phyloP scores from a whole-genome alignment of 1,140 invertebrate species.

The Aphidius gifuensis region DNA sequence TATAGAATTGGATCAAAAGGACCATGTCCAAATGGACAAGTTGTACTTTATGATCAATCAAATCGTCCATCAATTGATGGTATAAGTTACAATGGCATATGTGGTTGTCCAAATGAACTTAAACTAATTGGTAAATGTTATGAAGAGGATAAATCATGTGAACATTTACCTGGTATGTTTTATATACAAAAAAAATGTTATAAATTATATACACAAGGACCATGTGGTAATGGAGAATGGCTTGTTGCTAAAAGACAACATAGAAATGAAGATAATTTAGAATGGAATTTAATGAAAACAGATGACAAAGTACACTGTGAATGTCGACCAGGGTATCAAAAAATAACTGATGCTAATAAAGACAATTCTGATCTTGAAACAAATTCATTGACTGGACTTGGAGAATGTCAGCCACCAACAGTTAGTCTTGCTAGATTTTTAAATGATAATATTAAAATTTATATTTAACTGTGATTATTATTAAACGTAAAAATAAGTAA shows the following conservation, averaged over 20 bases:
- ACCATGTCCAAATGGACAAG: conserved; percentile 66
- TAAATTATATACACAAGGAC: conserved; percentile 70
- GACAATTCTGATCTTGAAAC: conserved; percentile 36
- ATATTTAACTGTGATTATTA: conserved; percentile 25
- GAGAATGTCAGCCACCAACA: conserved; percentile 52
- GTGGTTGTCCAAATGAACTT: conserved; percentile 61
- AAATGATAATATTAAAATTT: conserved; percentile 42
- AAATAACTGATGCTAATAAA: conserved; percentile 28
- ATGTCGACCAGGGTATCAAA: conserved; percentile 68
- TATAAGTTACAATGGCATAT: conserved; percentile 77
- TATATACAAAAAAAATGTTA: conserved; percentile 65
- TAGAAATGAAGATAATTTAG: conserved; percentile 27
- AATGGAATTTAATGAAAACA: conserved; percentile 38
- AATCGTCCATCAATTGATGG: conserved; percentile 72
- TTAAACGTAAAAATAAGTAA: not conserved
- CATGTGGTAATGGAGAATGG: conserved; percentile 72
- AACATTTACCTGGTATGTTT: conserved; percentile 60
- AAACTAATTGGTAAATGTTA: conserved; percentile 38
- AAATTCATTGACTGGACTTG: conserved; percentile 36
- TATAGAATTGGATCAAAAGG: conserved; percentile 71
- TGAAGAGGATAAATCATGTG: conserved; percentile 50
- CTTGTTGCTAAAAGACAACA: conserved; percentile 57
- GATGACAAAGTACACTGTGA: conserved; percentile 61
- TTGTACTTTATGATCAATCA: conserved; percentile 75
- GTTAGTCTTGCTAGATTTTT: conserved; percentile 55